Evolutionary conservation across 2,797 vertebrate genomes (phyloP), one percentile per base, ranked within the genome.

Genomic region (Pipistrellus kuhlii): DNA sequence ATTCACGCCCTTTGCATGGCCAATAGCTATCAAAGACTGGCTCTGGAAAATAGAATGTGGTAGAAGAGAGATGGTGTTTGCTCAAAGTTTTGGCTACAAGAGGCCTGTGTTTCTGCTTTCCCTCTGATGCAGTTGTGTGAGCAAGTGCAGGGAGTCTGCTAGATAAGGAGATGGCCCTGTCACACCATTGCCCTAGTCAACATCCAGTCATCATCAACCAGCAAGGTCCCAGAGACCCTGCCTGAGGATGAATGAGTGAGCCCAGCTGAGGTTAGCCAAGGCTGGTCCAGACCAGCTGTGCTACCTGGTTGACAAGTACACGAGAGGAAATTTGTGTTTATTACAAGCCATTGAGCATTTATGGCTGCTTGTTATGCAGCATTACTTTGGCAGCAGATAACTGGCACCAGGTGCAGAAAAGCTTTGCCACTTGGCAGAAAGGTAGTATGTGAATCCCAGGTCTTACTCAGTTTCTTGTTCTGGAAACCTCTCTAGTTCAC

Each of bases 271-370:
- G 6, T 68, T 68, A 14, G 41, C 41, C 2, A 3, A 51, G 27
- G 3, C 59, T 90, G 30, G 12, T 14, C 57, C 51, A 7, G 32
- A 44, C 23, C 72, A 68, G 6, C 3, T 53, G 25, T 32, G 14
- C 57, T 68, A 35, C 25, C 27, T 88, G 46, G 3, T 5, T 46
- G 27, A 25, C 51, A 18, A 72, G 57, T 27, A 81, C 14, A 14
- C 1, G 35, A 93, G 44, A 55, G 75, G 46, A 84, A 44, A n/a
- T 68, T 62, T 75, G 38, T 80, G 21, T 77, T 86, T 57, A 41
- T 55, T 25, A 44, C 8, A 73, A 62, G 55, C 20, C 46, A 38
- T 32, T 13, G 32, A 48, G 25, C 8, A n/a, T 81, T 53, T 20
- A 51, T 27, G 25, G 17, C n/a, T 85, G 44, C 38, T 72, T 44